A percentile compares a stretch with the other conserved stretches of the same genome.
Conservation (phyloP, 2,888 invertebrate genomes). For the Cheilosia impressa region DNA sequence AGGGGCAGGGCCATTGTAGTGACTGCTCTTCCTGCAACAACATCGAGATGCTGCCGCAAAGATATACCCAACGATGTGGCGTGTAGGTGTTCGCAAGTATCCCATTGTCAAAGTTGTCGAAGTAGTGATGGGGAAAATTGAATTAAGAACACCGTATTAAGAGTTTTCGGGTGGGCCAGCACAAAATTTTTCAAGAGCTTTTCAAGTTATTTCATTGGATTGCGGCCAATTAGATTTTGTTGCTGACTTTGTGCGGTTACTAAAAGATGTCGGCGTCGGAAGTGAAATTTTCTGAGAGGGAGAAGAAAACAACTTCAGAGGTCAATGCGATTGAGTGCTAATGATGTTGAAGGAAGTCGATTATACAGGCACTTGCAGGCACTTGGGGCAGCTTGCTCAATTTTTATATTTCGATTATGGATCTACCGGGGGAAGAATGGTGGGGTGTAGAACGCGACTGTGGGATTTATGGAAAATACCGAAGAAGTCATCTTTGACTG, state of each 20-base stretch:
- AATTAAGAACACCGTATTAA: conserved; percentile 55
- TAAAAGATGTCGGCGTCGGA: not conserved
- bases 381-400: not conserved
- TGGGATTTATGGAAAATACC: no score
- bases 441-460: not conserved
- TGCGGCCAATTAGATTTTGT: conserved; percentile 53
- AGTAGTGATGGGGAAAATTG: conserved; percentile 64
- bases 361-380: conserved; percentile 44
- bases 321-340: conserved; percentile 35
- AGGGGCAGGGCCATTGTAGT: not conserved
- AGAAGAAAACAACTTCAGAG: not conserved
- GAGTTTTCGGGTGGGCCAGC: conserved; percentile 6
- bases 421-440: not conserved
- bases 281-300: not conserved
- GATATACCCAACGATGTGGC: not conserved
- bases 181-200: conserved; percentile 18
- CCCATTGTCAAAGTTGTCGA: conserved; percentile 51
- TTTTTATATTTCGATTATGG: not conserved
- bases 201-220: conserved; percentile 30
- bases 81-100: conserved; percentile 12
- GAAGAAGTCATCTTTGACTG: no score
- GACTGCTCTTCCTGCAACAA: not conserved
- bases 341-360: conserved; percentile 45
- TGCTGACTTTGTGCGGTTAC: not conserved
- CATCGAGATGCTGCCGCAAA: not conserved